Percentiles rank a stretch among this genome's conserved stretches.
Evolutionary conservation across 2,113 vertebrate species (phyloP).

Genomic region (Oncorhynchus masou): DNA sequence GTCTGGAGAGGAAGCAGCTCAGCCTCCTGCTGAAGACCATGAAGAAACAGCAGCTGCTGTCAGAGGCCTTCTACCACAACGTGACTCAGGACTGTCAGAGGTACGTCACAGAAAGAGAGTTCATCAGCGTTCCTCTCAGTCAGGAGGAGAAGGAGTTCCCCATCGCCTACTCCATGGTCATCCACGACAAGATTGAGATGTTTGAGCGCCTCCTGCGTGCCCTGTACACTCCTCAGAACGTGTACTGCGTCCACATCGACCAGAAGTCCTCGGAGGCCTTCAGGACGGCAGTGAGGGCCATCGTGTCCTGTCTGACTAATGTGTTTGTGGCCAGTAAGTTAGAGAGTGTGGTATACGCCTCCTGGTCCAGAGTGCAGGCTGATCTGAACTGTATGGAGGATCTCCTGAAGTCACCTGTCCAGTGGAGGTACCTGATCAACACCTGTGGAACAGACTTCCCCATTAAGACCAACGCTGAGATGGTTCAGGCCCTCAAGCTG

Average conservation of each 20-base stretch:
- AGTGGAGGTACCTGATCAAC: conserved; percentile 88
- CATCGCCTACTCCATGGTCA: conserved; percentile 89
- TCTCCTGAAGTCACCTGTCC: conserved; percentile 71
- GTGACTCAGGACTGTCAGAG: conserved; percentile 74
- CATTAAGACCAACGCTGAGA: conserved; percentile 89
- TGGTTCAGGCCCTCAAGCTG: conserved; percentile 72
- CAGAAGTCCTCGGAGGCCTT: conserved; percentile 74
- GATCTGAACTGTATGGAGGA: conserved; percentile 93
- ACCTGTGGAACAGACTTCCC: conserved; percentile 59
- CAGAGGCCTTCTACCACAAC: conserved; percentile 71
- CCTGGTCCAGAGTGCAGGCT: conserved; percentile 89
- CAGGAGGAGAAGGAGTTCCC: conserved; percentile 79
- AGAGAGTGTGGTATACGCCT: conserved; percentile 82
- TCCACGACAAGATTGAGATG: conserved; percentile 88
- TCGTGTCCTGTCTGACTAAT: conserved; percentile 84
- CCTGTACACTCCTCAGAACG: conserved; percentile 85
- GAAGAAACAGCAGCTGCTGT: conserved; percentile 24
- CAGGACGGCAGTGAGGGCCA: conserved; percentile 72
- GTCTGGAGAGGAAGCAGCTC: conserved; percentile 46
- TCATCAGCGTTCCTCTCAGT: conserved; percentile 76
- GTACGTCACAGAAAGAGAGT: conserved; percentile 72
- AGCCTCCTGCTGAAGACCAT: neutral
- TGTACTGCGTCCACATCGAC: conserved; percentile 89
- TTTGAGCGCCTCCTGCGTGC: conserved; percentile 86
- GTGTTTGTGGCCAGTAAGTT: conserved; percentile 85